phyloP scores from a whole-genome alignment of 2,888 invertebrate species.

The Augiades crinisus region DNA sequence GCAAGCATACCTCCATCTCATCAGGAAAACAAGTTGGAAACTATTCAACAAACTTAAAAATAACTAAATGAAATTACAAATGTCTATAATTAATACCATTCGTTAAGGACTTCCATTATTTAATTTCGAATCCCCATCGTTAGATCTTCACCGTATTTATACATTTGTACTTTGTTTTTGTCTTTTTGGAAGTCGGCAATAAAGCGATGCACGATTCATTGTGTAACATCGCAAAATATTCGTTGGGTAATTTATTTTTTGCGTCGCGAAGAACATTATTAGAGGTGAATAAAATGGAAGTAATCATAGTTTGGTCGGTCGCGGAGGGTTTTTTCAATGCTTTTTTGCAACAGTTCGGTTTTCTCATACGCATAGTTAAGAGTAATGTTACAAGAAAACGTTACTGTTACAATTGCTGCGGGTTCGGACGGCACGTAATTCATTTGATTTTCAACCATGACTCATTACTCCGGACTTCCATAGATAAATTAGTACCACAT shows the following conservation, averaged over 20 bases:
- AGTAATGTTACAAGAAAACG: constrained; percentile 2
- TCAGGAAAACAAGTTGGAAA: no score
- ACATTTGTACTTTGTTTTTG: no score
- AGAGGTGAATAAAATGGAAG: constrained; percentile 26
- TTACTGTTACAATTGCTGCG: constrained; percentile 1
- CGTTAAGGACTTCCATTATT: no score
- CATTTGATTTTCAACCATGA: constrained; percentile 4
- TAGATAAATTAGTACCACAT: not conserved
- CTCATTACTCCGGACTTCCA: constrained; percentile 4
- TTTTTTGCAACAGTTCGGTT: constrained; percentile 23
- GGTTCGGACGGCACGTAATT: constrained; percentile 7
- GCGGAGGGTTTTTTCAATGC: constrained; percentile 14
- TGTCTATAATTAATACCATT: no score
- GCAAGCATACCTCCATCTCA: no score
- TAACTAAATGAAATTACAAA: not conserved
- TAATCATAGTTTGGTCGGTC: constrained; percentile 26
- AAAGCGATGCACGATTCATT: not conserved
- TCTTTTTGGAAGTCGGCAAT: no score
- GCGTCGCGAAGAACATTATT: constrained; percentile 24
- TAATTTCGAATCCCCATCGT: no score
- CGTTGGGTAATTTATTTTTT: constrained; percentile 34
- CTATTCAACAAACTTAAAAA: no score
- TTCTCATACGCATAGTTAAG: constrained; percentile 11
- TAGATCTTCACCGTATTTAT: no score
- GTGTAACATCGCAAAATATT: constrained; percentile 11